Evolutionary conservation across 2,797 vertebrate species (phyloP).

Genomic region (Psittacula derbiana): DNA sequence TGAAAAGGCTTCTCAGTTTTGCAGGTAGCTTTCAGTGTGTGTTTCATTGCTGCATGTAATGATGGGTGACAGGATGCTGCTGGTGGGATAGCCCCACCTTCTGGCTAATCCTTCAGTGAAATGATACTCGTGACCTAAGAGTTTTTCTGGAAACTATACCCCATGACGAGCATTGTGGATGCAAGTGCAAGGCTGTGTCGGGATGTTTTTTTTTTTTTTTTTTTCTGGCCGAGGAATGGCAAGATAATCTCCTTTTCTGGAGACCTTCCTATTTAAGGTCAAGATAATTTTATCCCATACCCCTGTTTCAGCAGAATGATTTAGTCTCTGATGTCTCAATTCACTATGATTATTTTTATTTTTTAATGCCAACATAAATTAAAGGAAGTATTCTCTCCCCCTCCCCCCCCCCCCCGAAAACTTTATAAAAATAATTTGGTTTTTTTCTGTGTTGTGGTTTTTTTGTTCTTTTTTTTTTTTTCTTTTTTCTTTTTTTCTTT

Average conservation of each 20-base stretch:
- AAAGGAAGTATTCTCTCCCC: neutral
- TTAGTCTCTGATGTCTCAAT: neutral
- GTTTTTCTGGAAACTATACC: neutral
- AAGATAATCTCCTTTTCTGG: neutral
- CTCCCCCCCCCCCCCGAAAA: neutral
- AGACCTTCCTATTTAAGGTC: neutral
- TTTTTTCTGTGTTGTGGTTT: too few species aligned
- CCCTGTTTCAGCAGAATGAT: neutral
- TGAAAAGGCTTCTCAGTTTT: neutral
- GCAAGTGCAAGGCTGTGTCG: neutral
- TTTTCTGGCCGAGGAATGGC: neutral
- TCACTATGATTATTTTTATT: neutral
- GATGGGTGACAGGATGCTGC: neutral
- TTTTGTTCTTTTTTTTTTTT: neutral
- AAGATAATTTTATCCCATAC: neutral
- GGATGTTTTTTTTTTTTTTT: neutral
- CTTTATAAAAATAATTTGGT: neutral
- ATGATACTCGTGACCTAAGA: neutral
- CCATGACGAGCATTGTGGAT: neutral
- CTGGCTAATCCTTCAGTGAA: neutral
- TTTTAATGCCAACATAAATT: neutral
- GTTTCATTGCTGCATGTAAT: neutral
- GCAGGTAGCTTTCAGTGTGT: neutral
- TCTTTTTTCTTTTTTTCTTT: neutral
- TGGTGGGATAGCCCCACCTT: neutral